Base-by-base conservation (phyloP, 2,113 vertebrate species). In the Spea bombifrons region DNA sequence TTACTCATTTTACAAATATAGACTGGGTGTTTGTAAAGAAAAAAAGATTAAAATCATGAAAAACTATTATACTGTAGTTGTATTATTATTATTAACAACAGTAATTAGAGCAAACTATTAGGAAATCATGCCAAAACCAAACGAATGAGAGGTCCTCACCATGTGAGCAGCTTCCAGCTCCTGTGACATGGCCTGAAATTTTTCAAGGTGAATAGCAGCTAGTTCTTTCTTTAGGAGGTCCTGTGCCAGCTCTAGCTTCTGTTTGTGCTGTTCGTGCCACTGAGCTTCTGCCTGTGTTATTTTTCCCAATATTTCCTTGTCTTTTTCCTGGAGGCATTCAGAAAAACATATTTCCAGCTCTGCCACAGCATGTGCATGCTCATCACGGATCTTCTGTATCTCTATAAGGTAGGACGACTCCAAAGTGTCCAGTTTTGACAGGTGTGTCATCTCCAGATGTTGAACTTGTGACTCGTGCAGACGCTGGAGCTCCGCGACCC, bases 361-460 rank as follows among this genome's bases (percentile, higher is more conserved):
- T 8, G 87, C 88, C n/a, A 97, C 80, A 13, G 78, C 83, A 82
- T 3, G 80, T 13, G 75, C 71, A 8, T 92, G 86, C 80, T 94
- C 92, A 83, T 90, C 87, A 57, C 81, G 87, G 2, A 92, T 70
- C 0, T 82, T 88, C 85, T 97, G 95, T 17, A 96, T 88, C 87
- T 97, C 94, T 78, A 91, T 87, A 8, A 95, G 78, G 84, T 94
- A 96, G 2, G 94, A 91, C 0, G 89, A 87, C 82, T 97, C 95
- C 83, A 96, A 79, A 1, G 90, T 94, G 80, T 96, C 94, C 89
- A 96, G 92, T 81, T 92, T 94, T 15, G 90, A 86, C 81, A 94
- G 83, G 82, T 95, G 91, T 75, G 90, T 92, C 15, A 81, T 82
- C 83, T 97, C 94, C 72, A 95, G 73, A 43, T 92, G 90, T 9